Conservation (phyloP, 2,113 vertebrate species). For the Ptychochromis oligacanthus region DNA sequence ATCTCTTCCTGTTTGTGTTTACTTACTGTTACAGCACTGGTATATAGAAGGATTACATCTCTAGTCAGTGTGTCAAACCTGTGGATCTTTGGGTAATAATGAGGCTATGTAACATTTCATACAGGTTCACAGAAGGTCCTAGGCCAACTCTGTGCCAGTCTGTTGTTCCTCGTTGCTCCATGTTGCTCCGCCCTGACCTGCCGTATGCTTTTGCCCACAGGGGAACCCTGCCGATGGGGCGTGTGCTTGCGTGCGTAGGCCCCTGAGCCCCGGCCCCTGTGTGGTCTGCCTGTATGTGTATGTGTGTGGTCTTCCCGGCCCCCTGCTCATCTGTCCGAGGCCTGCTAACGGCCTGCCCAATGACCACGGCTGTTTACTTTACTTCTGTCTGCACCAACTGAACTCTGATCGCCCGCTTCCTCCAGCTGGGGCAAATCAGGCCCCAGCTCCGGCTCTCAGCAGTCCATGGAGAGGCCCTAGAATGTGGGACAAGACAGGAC, state of each 20-base stretch:
- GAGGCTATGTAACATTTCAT: slow-evolving; percentile 12
- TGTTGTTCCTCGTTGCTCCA: slow-evolving; percentile 62
- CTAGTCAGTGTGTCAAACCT: slow-evolving; percentile 30
- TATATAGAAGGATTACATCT: slow-evolving; percentile 49
- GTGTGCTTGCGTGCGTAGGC: slow-evolving; percentile 84
- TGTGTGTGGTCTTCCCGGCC: slow-evolving; percentile 95
- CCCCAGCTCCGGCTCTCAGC: slow-evolving; percentile 71
- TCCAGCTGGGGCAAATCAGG: slow-evolving; percentile 98
- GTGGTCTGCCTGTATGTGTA: slow-evolving; percentile 88
- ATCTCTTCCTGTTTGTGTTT: slow-evolving; percentile 80
- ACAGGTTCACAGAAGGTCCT: slow-evolving; percentile 9
- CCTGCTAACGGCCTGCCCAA: slow-evolving; percentile 96
- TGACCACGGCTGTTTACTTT: slow-evolving; percentile 99
- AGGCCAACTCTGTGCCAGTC: slow-evolving; percentile 62
- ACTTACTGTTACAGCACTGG: slow-evolving; percentile 49
- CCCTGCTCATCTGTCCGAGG: slow-evolving; percentile 97
- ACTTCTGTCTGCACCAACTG: slow-evolving; percentile 97
- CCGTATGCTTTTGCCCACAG: slow-evolving; percentile 64
- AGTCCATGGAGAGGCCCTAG: slow-evolving; percentile 69
- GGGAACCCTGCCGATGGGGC: slow-evolving; percentile 74
- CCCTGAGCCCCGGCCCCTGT: slow-evolving; percentile 85
- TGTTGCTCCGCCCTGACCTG: slow-evolving; percentile 64
- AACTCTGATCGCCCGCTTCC: slow-evolving; percentile 91
- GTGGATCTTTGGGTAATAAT: slow-evolving; percentile 16
- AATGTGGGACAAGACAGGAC: slow-evolving; percentile 71